phyloP scores from a whole-genome alignment of 2,888 invertebrate genomes.

The Agrypnus murinus region DNA sequence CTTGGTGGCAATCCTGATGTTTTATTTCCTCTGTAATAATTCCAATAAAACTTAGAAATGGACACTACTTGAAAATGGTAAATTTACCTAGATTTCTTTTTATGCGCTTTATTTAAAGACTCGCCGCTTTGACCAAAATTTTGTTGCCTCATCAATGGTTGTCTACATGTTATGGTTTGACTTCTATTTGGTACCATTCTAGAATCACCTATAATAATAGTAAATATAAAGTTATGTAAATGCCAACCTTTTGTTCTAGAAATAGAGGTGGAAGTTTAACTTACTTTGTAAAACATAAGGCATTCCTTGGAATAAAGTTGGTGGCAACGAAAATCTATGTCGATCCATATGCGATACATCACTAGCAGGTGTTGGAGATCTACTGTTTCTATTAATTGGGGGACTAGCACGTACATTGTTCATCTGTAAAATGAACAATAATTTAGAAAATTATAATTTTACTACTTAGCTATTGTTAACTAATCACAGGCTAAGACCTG shows the following conservation, averaged over 20 bases:
- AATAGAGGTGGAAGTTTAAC: background rate
- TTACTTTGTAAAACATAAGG: slow-evolving; percentile 61
- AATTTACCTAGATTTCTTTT: slow-evolving; percentile 65
- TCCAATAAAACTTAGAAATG: too few relatives aligned
- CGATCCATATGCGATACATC: slow-evolving; percentile 65
- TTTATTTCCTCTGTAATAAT: slow-evolving; percentile 63
- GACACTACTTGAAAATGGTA: too few relatives aligned
- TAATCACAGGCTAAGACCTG: too few relatives aligned
- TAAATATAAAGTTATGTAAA: too few relatives aligned
- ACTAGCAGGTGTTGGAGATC: slow-evolving; percentile 69
- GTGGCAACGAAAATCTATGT: slow-evolving; percentile 64
- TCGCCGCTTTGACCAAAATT: slow-evolving; percentile 56
- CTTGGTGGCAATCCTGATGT: slow-evolving; percentile 64
- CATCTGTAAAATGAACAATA: slow-evolving; percentile 52
- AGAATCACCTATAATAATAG: slow-evolving; percentile 60
- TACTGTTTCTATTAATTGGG: slow-evolving; percentile 63
- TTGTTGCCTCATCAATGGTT: slow-evolving; percentile 59
- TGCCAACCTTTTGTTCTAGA: too few relatives aligned
- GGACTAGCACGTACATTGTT: slow-evolving; percentile 58
- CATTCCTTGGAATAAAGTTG: slow-evolving; percentile 67
- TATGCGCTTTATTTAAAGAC: slow-evolving; percentile 56
- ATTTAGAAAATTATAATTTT: slow-evolving; percentile 16
- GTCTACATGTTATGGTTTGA: slow-evolving; percentile 64
- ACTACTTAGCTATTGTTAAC: too few relatives aligned
- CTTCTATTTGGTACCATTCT: slow-evolving; percentile 64